Evolutionary conservation across 1,140 invertebrate species (phyloP).

Genomic region (Dufourea novaeangliae): DNA sequence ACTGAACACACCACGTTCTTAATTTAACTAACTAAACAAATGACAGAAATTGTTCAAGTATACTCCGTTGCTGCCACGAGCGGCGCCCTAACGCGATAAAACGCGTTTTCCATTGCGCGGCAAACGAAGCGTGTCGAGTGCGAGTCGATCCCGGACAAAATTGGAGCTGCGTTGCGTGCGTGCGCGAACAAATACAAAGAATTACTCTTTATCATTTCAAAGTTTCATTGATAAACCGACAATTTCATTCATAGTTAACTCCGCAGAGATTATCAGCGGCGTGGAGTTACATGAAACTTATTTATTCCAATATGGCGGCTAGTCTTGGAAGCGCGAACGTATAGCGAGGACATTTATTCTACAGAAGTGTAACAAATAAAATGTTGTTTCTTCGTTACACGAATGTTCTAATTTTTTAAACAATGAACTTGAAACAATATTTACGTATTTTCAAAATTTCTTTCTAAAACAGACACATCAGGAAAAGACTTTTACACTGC

Average conservation of each 20-base stretch:
- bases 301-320: no score
- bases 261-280: background rate
- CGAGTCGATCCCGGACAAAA: constrained; percentile 2
- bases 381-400: no score
- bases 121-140: constrained; percentile 31
- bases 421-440: no score
- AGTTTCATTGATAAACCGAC: constrained; percentile 8
- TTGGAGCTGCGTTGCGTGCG: constrained; percentile 5
- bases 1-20: no score
- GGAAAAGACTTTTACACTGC: no score
- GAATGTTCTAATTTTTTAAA: no score
- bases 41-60: background rate
- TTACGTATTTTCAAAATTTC: no score
- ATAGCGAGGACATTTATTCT: no score
- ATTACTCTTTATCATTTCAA: constrained; percentile 11
- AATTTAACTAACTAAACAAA: background rate
- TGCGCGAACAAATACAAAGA: background rate
- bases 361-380: no score
- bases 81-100: constrained; percentile 4
- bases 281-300: background rate
- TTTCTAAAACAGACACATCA: no score
- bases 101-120: constrained; percentile 17
- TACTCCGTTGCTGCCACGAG: background rate
- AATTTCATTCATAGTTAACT: background rate
- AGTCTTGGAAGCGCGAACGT: no score